phyloP scores from a whole-genome alignment of 1,140 invertebrate species.

The Yoshiicerus persimilis region DNA sequence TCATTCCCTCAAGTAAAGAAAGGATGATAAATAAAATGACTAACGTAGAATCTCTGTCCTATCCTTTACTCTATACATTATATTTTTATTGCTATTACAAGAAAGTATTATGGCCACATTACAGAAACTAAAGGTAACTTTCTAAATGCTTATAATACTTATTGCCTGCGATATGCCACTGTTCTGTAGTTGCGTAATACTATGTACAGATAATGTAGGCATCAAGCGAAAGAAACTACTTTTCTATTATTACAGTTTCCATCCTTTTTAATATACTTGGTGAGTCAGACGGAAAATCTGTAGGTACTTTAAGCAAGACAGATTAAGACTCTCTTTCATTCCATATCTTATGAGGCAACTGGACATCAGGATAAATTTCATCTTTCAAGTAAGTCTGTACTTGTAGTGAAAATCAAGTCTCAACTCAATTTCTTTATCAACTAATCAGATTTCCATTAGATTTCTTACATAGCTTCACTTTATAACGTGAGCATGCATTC shows the following conservation, averaged over 20 bases:
- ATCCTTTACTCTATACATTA: not conserved
- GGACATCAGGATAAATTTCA: not conserved
- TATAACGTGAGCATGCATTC: not conserved
- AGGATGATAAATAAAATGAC: constrained; percentile 15
- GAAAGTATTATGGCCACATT: not conserved
- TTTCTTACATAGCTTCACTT: not conserved
- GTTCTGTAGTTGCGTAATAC: too few species aligned
- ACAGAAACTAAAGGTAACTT: not conserved
- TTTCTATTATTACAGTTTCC: not conserved
- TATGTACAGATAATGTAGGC: too few species aligned
- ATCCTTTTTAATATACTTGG: not conserved
- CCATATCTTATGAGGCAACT: not conserved
- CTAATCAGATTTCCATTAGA: not conserved
- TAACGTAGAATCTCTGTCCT: not conserved
- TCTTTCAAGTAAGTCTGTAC: too few species aligned
- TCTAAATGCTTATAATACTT: not conserved
- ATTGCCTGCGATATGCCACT: not conserved
- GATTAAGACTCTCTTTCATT: not conserved
- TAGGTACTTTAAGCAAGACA: not conserved
- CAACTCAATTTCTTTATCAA: not conserved
- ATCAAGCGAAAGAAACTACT: too few species aligned
- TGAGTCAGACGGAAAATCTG: not conserved
- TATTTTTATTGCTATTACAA: not conserved
- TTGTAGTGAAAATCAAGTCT: not conserved
- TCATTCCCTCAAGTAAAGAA: not conserved